Evolutionary conservation across 2,797 vertebrate genomes (phyloP), one percentile per base, ranked within the genome.

Genomic region (Falco rusticolus): DNA sequence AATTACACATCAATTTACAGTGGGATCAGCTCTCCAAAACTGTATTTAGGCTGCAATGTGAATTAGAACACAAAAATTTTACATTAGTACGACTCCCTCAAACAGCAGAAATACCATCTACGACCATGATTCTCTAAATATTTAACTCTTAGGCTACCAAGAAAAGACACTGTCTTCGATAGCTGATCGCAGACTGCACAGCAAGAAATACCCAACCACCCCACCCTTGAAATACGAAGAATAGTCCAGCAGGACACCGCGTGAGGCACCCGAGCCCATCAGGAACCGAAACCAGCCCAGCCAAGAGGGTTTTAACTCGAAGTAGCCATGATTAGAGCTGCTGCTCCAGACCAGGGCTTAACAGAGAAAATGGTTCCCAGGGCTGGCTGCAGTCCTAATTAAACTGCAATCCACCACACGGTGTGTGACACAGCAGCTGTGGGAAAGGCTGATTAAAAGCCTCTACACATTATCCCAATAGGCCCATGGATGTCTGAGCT

Each of bases 271-370:
- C 0, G 5, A 59, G 69, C 19, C 48, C 61, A 15, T 1, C 20
- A 21, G 60, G 89, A 66, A 71, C 61, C 15, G 0, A 54, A 81
- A 24, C 17, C 81, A 50, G 11, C 0, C 17, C 3, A 2, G 29
- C 11, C 5, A 8, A 43, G 61, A 0, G 0, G 25, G 17, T 6
- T 48, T 74, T 41, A 53, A 21, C 4, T 21, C 4, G 0, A 8
- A 28, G 48, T 4, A 4, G 18, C 51, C 0, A 0, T 3, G 25
- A 41, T 41, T 28, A 48, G 1, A 5, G 2, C 26, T 48, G 51
- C 64, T 70, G 68, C 60, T 85, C 51, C 78, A 56, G 39, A 17
- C 6, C 80, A 34, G 57, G 43, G n/a, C 80, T 85, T 76, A 34
- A 26, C 53, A 60, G 20, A 53, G 26, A 41, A 43, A 77, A 54